These are phyloP conservation scores for Oligia fasciuncula DNA, from an alignment of 2,888 invertebrate species.

Conservation along the genomic window DNA sequence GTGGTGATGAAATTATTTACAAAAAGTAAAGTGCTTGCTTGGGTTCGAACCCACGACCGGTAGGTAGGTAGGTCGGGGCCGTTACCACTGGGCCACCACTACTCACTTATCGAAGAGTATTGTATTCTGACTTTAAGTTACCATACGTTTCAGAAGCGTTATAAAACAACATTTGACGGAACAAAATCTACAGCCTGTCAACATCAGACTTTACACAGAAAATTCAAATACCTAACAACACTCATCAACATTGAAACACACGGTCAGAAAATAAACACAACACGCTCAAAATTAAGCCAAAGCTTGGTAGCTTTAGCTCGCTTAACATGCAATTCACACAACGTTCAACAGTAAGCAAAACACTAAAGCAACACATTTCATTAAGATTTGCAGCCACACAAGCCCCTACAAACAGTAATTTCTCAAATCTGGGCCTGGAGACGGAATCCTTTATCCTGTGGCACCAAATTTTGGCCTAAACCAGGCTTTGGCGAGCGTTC, in stretches of 20 bases:
- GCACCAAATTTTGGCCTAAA: conserved; percentile 65
- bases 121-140: no score
- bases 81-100: background rate
- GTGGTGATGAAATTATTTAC: background rate
- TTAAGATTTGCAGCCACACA: conserved; percentile 48
- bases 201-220: background rate
- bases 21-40: background rate
- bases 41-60: background rate
- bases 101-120: background rate
- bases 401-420: conserved; percentile 66
- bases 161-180: background rate
- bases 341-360: conserved; percentile 53
- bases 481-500: conserved; percentile 69
- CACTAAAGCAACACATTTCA: conserved; percentile 47
- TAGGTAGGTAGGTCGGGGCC: background rate
- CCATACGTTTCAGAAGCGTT: no score
- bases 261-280: conserved; percentile 27
- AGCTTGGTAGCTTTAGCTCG: conserved; percentile 6
- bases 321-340: conserved; percentile 51
- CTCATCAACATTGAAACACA: conserved; percentile 34
- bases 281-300: conserved; percentile 22
- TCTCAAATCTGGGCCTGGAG: conserved; percentile 68
- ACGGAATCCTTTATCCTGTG: conserved; percentile 68
- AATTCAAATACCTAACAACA: conserved; percentile 17
- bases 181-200: background rate